These are phyloP conservation scores for Drosophila kanapiae DNA, from an alignment of 1,140 invertebrate species.

Conservation along the genomic window DNA sequence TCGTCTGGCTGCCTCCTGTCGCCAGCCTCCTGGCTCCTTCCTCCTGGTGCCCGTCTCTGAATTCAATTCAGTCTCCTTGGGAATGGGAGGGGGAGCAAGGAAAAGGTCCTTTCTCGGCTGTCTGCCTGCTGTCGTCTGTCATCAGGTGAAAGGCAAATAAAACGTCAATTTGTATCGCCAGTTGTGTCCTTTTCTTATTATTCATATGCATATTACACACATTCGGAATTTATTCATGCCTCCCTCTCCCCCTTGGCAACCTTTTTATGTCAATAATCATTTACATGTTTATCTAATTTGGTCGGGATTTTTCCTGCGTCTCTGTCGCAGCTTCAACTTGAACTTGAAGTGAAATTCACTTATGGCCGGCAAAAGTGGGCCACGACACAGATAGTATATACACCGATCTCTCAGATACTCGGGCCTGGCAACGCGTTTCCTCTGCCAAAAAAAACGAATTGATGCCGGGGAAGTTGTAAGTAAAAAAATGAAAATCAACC, in stretches of 20 bases:
- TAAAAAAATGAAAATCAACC: constrained; percentile 32
- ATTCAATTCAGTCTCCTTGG: constrained; percentile 7
- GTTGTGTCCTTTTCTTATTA: constrained; percentile 77
- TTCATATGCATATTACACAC: constrained; percentile 78
- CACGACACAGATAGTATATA: constrained; percentile 45
- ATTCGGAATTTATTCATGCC: constrained; percentile 70
- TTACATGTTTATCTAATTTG: constrained; percentile 81
- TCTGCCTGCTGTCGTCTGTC: constrained; percentile 61
- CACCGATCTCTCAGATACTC: constrained; percentile 5
- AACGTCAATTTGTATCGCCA: constrained; percentile 79
- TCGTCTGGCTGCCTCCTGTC: constrained; percentile 11
- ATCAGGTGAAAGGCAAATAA: constrained; percentile 82
- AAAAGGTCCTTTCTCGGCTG: constrained; percentile 32
- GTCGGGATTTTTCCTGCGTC: constrained; percentile 41
- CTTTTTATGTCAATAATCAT: constrained; percentile 74
- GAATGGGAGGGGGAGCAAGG: neutral
- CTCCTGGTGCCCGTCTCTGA: neutral
- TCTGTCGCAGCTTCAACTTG: constrained; percentile 43
- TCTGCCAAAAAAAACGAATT: constrained; percentile 60
- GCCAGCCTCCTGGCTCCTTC: neutral
- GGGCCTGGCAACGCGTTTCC: constrained; percentile 8
- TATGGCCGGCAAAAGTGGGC: constrained; percentile 41
- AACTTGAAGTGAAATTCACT: constrained; percentile 51
- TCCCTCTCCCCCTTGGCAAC: constrained; percentile 10
- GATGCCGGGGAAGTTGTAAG: constrained; percentile 67